Percentiles rank a stretch among this genome's conserved stretches.
phyloP scores from a whole-genome alignment of 37 sponge, comb jelly and placozoan species.

The Eunapius fragilis region DNA sequence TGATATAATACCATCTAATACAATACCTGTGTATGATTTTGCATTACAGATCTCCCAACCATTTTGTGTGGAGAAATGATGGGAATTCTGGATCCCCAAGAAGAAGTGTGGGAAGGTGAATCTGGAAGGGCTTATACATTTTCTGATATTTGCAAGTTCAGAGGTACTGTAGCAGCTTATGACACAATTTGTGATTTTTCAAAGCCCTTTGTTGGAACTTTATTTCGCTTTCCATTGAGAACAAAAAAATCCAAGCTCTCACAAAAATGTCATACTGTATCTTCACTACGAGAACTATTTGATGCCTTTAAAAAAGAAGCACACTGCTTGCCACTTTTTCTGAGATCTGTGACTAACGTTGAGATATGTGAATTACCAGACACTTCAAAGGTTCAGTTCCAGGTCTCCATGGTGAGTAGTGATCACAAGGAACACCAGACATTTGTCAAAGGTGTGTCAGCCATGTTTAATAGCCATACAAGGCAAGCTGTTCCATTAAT shows the following conservation, averaged over 20 bases:
- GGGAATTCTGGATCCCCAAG: constrained; percentile 75
- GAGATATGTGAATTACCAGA: constrained; percentile 20
- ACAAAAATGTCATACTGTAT: constrained; percentile 16
- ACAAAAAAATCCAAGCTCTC: constrained; percentile 37
- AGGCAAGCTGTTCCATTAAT: not conserved
- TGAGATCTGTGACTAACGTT: constrained; percentile 42
- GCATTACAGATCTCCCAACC: constrained; percentile 62
- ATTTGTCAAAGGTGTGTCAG: not conserved
- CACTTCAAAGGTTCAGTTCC: not conserved
- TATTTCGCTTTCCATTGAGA: constrained; percentile 86
- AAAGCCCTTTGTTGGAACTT: constrained; percentile 42
- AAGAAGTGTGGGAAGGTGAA: constrained; percentile 48
- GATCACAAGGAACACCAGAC: not conserved
- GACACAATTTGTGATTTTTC: constrained; percentile 44
- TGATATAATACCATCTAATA: too few relatives aligned
- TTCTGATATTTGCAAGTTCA: not conserved
- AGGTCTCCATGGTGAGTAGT: not conserved
- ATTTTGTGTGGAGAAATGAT: constrained; percentile 61
- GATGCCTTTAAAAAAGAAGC: constrained; percentile 41
- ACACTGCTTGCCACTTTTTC: constrained; percentile 53
- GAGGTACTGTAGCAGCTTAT: constrained; percentile 29
- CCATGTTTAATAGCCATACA: not conserved
- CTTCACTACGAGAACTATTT: constrained; percentile 14
- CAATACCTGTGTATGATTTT: too few relatives aligned
- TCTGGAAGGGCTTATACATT: constrained; percentile 4